phyloP scores from a whole-genome alignment of 2,797 vertebrate species.

The Propithecus perrieri region DNA sequence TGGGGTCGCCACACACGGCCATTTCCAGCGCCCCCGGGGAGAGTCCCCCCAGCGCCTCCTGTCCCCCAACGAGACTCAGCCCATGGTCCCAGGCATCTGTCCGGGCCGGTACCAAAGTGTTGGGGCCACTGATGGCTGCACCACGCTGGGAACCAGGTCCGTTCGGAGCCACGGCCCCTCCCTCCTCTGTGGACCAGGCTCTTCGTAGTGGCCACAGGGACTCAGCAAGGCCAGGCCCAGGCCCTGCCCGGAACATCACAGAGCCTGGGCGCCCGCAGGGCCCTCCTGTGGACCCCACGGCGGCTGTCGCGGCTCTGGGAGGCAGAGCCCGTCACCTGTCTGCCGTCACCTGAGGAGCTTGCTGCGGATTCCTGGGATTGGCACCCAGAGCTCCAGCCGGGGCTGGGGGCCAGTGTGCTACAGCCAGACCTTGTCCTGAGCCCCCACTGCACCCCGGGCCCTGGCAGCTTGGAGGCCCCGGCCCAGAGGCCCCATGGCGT shows the following conservation, averaged over 20 bases:
- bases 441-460: neutral
- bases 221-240: neutral
- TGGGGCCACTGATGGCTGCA: neutral
- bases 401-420: neutral
- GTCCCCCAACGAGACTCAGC: neutral
- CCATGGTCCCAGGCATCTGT: neutral
- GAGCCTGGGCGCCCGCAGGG: neutral
- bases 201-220: neutral
- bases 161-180: neutral
- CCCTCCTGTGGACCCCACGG: neutral
- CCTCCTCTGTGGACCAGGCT: neutral
- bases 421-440: neutral
- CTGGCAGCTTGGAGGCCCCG: neutral
- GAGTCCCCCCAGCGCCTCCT: too few species aligned
- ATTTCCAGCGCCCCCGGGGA: neutral
- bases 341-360: neutral
- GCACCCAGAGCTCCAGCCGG: neutral
- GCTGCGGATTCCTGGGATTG: neutral
- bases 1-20: neutral
- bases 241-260: neutral
- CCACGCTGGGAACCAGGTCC: neutral
- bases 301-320: neutral
- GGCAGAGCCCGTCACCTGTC: neutral
- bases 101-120: neutral
- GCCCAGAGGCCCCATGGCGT: neutral